Percentiles rank a stretch among this genome's conserved stretches.
Evolutionary conservation across 2,113 vertebrate genomes (phyloP).

Genomic region (Gopherus evgoodei): DNA sequence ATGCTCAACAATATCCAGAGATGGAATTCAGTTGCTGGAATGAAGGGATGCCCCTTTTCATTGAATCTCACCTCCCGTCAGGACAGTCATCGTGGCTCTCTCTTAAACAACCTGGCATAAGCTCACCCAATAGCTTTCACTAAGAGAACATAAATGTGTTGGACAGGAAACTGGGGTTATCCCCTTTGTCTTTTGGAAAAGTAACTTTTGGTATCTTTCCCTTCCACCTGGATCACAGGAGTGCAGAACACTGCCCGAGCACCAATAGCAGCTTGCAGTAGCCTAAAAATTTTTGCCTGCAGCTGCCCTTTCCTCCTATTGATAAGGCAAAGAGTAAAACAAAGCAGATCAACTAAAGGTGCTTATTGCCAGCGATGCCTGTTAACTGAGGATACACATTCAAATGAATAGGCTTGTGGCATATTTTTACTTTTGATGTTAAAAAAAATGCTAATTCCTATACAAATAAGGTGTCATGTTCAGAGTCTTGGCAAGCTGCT

Average conservation of each 20-base stretch:
- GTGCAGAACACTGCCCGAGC: background rate
- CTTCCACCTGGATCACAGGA: background rate
- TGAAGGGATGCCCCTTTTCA: background rate
- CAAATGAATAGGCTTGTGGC: background rate
- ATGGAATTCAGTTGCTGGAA: background rate
- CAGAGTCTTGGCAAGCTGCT: background rate
- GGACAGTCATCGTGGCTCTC: background rate
- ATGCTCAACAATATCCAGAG: background rate
- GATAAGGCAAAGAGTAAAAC: background rate
- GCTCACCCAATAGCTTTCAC: background rate
- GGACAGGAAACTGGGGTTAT: background rate
- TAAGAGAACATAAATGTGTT: background rate
- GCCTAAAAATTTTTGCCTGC: background rate
- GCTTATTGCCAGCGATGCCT: background rate
- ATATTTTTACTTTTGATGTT: background rate
- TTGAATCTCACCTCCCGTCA: background rate
- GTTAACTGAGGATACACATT: background rate
- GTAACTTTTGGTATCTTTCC: background rate
- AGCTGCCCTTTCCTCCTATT: background rate
- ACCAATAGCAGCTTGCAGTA: background rate
- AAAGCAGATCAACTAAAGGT: background rate
- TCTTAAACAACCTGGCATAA: background rate
- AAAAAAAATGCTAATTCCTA: background rate
- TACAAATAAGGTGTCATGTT: background rate
- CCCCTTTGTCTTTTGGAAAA: background rate